phyloP scores from a whole-genome alignment of 2,797 vertebrate species.

The Pseudochirops corinnae region DNA sequence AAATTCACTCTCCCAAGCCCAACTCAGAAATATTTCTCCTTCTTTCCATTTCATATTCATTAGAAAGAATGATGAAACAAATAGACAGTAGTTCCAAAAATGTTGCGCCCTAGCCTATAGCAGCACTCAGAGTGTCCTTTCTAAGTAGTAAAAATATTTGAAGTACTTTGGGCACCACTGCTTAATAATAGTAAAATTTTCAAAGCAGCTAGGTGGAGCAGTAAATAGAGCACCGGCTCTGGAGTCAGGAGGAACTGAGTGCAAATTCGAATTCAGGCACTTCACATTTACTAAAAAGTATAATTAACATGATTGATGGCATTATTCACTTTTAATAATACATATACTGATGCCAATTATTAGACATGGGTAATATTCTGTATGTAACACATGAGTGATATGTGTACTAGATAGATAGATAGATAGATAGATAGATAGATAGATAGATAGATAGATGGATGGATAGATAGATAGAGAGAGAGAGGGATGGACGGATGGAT shows the following conservation, averaged over 20 bases:
- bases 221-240: too few relatives aligned
- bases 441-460: too few relatives aligned
- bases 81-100: constrained; percentile 28
- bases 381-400: background rate
- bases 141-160: constrained; percentile 39
- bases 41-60: constrained; percentile 32
- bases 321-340: background rate
- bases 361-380: background rate
- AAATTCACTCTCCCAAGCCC: background rate
- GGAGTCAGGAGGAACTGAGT: too few relatives aligned
- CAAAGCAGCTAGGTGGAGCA: too few relatives aligned
- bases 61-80: constrained; percentile 46
- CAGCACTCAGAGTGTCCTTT: background rate
- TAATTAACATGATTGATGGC: background rate
- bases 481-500: too few relatives aligned
- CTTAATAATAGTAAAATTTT: background rate
- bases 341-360: background rate
- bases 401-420: background rate
- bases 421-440: too few relatives aligned
- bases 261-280: too few relatives aligned
- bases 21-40: constrained; percentile 43
- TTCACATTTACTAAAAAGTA: background rate
- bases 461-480: too few relatives aligned
- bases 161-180: constrained; percentile 25
- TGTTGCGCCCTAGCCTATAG: constrained; percentile 11